Percentiles rank a stretch among this genome's conserved stretches.
Evolutionary conservation across 1,140 invertebrate species (phyloP).

Genomic region (Saxidomus purpurata): DNA sequence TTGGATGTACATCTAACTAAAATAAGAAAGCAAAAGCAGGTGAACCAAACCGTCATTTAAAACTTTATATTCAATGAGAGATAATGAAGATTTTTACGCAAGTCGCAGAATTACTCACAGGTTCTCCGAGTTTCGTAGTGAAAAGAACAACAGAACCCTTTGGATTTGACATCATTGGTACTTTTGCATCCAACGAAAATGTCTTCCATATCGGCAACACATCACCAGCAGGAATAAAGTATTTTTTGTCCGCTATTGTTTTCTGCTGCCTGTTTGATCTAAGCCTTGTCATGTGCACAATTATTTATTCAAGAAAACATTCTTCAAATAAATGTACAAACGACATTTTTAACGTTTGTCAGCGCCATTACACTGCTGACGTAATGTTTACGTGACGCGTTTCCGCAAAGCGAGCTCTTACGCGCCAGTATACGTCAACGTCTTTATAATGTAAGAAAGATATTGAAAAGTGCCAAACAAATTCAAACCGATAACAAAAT

Average conservation of each 20-base stretch:
- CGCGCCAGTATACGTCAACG: not conserved
- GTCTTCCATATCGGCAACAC: constrained; percentile 68
- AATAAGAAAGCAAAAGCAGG: no score
- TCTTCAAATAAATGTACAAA: not conserved
- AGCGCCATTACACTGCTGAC: not conserved
- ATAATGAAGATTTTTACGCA: no score
- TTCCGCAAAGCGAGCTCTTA: not conserved
- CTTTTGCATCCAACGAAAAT: constrained; percentile 71
- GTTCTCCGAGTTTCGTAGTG: constrained; percentile 69
- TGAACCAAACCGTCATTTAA: no score
- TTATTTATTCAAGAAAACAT: not conserved
- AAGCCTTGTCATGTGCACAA: constrained; percentile 51
- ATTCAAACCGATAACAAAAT: no score
- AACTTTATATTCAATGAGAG: no score
- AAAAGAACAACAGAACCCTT: constrained; percentile 66
- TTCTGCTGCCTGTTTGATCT: constrained; percentile 56
- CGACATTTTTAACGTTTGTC: not conserved
- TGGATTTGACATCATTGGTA: constrained; percentile 70
- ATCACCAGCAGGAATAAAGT: constrained; percentile 68
- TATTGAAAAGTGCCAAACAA: no score
- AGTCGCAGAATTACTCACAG: constrained; percentile 40
- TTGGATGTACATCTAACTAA: no score
- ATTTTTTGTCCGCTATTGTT: constrained; percentile 18
- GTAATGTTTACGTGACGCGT: not conserved
- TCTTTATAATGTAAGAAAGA: no score